phyloP scores from a whole-genome alignment of 1,140 invertebrate genomes.

The Nylanderia fulva region DNA sequence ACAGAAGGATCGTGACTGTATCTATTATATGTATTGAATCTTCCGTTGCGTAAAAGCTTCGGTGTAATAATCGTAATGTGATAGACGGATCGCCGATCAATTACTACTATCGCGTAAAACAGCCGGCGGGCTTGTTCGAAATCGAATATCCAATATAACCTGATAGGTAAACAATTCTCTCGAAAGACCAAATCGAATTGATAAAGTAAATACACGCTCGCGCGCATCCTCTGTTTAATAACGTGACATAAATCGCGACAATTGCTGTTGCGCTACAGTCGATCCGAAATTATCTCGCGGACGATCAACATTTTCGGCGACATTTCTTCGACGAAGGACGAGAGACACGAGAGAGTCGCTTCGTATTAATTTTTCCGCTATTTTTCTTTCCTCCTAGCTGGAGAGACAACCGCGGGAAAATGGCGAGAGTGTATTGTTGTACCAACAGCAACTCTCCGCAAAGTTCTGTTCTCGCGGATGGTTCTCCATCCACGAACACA shows the following conservation, averaged over 20 bases:
- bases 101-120: conserved; percentile 10
- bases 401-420: conserved; percentile 43
- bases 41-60: conserved; percentile 23
- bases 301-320: conserved; percentile 2
- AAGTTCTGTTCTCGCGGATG: conserved; percentile 49
- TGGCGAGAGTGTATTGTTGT: conserved; percentile 60
- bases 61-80: neutral
- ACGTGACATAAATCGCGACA: conserved; percentile 32
- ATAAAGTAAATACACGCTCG: conserved; percentile 30
- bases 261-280: conserved; percentile 1
- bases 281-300: neutral
- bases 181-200: conserved; percentile 33
- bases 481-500: neutral
- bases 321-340: neutral
- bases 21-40: neutral
- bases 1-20: neutral
- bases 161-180: conserved; percentile 18
- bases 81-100: conserved; percentile 2
- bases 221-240: conserved; percentile 32
- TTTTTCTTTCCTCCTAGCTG: neutral
- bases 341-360: neutral
- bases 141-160: neutral
- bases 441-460: conserved; percentile 45
- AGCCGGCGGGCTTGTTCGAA: neutral
- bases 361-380: conserved; percentile 9